Base-by-base conservation (phyloP, 2,797 vertebrate species). In the Avahi laniger region DNA sequence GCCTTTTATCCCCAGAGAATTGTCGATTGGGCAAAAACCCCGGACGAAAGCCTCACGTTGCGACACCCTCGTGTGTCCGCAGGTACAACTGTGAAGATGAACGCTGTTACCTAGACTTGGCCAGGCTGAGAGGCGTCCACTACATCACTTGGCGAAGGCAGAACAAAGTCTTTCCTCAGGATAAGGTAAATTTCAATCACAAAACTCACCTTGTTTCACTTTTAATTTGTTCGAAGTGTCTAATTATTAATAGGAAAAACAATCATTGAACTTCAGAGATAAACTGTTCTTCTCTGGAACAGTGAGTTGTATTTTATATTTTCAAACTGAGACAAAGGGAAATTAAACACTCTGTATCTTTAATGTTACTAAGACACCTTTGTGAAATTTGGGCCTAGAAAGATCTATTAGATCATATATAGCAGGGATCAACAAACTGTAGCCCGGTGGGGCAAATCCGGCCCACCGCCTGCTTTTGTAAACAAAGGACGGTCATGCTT, bases 21-120 rank as follows among this genome's bases (percentile, higher is more conserved):
- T 54, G 35, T 18, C 8, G 75, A 20, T 30, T 65, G 30, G 76
- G 24, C 11, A n/a, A 1, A 76, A 52, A 10, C 18, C 46, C 57
- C 52, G 26, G 65, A 14, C 35, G 48, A 52, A 67, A 22, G 33
- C 30, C 35, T 94, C 33, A 82, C 0, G 1, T 43, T 6, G 2
- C 35, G 48, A 30, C 13, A 20, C 73, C 38, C 97, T 79, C 79
- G 48, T 94, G 35, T 87, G n/a, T 87, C 88, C 93, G 86, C 97
- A 99, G 99, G 59, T 99, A 99, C 98, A 99, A 99, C 96, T 99
- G 99, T 98, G 99, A 99, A 96, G 99, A 99, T 97, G 99, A 99
- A 96, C 99, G 99, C 98, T 99, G 99, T 97, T 99, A 99, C 98
- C 98, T 99, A 94, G 99, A 99, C 98, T 97, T 99, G 99, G 99